Evolutionary conservation across 1,140 invertebrate genomes (phyloP).

Genomic region (Drosophila dunni): DNA sequence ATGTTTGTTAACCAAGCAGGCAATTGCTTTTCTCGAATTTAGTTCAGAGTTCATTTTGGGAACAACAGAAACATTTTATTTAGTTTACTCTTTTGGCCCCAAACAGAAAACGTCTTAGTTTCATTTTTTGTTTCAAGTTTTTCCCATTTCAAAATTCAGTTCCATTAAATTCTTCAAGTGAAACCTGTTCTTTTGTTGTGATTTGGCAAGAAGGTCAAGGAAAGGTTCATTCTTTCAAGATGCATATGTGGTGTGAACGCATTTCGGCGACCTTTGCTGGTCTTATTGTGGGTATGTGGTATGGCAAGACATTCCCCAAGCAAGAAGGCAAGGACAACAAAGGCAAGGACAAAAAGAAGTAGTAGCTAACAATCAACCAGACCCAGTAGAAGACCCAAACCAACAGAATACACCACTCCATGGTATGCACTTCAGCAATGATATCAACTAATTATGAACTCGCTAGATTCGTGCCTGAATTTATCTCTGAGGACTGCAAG

Average conservation of each 20-base stretch:
- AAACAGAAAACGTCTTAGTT: not conserved
- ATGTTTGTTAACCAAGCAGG: constrained; percentile 13
- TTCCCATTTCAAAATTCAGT: not conserved
- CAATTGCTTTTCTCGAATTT: not conserved
- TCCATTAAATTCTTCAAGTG: not conserved
- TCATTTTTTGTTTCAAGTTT: not conserved
- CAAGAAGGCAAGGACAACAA: constrained; percentile 32
- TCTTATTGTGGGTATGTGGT: constrained; percentile 62
- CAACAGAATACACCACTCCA: not conserved
- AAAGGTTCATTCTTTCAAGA: constrained; percentile 5
- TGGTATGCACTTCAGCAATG: constrained; percentile 1
- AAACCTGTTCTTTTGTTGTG: not conserved
- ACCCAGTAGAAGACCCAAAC: not conserved
- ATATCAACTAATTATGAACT: not conserved
- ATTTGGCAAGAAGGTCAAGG: constrained; percentile 1
- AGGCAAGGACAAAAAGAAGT: constrained; percentile 41
- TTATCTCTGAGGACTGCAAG: not conserved
- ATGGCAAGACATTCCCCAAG: constrained; percentile 55
- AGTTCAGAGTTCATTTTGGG: not conserved
- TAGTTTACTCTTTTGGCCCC: constrained; percentile 16
- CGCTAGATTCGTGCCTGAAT: constrained; percentile 3
- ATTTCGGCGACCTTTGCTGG: constrained; percentile 58
- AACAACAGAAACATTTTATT: not conserved
- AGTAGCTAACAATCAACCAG: constrained; percentile 2
- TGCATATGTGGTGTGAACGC: constrained; percentile 71